These are phyloP conservation scores for Idris sp. DNA, from an alignment of 1,140 invertebrate genomes.

Conservation along the genomic window DNA sequence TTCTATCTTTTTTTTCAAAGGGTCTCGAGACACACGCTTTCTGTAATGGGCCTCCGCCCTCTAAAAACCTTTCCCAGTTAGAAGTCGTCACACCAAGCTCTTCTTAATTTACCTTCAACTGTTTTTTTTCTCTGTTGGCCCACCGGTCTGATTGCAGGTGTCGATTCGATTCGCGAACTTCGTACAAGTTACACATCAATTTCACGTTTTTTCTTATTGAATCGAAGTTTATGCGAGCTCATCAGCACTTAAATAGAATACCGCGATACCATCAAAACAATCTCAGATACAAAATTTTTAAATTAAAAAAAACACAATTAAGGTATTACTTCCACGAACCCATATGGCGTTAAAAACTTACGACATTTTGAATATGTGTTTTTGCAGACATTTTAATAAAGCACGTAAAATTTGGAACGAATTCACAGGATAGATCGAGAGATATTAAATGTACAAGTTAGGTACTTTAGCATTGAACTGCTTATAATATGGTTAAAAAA, in stretches of 20 bases:
- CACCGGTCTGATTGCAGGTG: conserved; percentile 67
- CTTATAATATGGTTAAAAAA: too few species aligned
- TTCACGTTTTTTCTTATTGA: conserved; percentile 59
- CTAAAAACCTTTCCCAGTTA: conserved; percentile 49
- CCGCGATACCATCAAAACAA: conserved; percentile 55
- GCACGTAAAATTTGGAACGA: too few species aligned
- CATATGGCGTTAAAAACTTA: too few species aligned
- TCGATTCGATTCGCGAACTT: conserved; percentile 69
- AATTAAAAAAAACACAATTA: too few species aligned
- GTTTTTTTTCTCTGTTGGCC: conserved; percentile 49
- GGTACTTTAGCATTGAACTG: too few species aligned
- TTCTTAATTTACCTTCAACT: conserved; percentile 72
- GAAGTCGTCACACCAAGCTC: conserved; percentile 59
- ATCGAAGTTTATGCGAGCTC: conserved; percentile 56
- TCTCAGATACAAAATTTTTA: too few species aligned
- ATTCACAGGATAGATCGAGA: too few species aligned
- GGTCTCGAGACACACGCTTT: conserved; percentile 68
- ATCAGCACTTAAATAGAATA: conserved; percentile 56
- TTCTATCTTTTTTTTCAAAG: conserved; percentile 61
- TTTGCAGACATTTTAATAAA: too few species aligned
- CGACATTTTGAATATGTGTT: too few species aligned
- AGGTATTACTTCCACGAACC: too few species aligned
- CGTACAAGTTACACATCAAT: conserved; percentile 60
- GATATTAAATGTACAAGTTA: too few species aligned
- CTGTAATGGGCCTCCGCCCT: conserved; percentile 65